phyloP scores from a whole-genome alignment of 2,888 invertebrate genomes.

The Dendrolimus pini region DNA sequence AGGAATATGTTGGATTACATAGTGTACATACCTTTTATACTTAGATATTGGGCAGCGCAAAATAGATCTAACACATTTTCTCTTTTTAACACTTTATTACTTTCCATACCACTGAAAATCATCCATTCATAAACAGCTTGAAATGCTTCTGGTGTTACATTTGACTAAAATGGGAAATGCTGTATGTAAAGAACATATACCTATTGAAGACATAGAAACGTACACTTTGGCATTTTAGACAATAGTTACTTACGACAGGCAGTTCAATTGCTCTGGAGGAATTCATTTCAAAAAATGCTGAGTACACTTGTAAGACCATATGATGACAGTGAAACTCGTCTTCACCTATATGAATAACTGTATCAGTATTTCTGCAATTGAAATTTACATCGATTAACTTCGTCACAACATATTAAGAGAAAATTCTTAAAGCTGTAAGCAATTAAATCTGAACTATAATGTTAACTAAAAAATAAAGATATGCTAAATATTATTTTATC shows the following conservation, averaged over 20 bases:
- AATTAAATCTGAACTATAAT: too few species aligned
- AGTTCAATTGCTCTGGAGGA: constrained; percentile 46
- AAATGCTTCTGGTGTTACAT: constrained; percentile 78
- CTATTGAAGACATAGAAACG: too few species aligned
- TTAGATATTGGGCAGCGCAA: constrained; percentile 82
- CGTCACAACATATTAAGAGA: too few species aligned
- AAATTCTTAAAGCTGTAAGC: too few species aligned
- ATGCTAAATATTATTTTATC: too few species aligned
- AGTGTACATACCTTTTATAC: constrained; percentile 77
- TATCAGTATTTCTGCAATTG: constrained; percentile 80
- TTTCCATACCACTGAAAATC: constrained; percentile 79
- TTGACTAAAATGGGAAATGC: constrained; percentile 29
- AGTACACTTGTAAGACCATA: constrained; percentile 82
- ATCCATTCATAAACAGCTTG: constrained; percentile 89
- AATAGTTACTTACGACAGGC: constrained; percentile 39
- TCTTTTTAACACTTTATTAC: constrained; percentile 79
- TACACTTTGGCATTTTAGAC: background rate
- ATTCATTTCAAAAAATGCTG: constrained; percentile 77
- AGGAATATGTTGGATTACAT: background rate
- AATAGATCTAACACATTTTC: constrained; percentile 85
- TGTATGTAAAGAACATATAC: too few species aligned
- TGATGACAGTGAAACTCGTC: constrained; percentile 83
- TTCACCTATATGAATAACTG: constrained; percentile 78
- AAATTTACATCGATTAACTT: background rate
- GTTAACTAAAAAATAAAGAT: too few species aligned